Evolutionary conservation across 2,888 invertebrate species (phyloP).

Genomic region (Amorpha juglandis): DNA sequence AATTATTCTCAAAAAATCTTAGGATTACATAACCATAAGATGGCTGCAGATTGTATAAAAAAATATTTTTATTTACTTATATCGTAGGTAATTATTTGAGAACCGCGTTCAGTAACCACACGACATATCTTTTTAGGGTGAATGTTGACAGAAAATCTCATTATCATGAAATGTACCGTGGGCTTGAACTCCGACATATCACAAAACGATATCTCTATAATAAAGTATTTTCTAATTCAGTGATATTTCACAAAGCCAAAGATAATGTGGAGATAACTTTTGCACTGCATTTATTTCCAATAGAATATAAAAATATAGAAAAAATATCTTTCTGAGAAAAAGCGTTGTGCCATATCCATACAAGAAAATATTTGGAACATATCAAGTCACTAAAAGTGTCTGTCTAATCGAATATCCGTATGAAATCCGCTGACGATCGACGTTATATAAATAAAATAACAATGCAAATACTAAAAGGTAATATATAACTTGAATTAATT

Average conservation of each 20-base stretch:
- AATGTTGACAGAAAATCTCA: slow-evolving; percentile 48
- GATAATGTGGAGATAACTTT: slow-evolving; percentile 67
- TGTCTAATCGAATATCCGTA: slow-evolving; percentile 42
- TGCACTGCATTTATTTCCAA: slow-evolving; percentile 69
- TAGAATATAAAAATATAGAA: slow-evolving; percentile 45
- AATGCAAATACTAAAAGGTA: not conserved
- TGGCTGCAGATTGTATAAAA: slow-evolving; percentile 82
- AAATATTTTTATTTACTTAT: slow-evolving; percentile 77
- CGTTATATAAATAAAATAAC: not conserved
- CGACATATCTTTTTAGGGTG: slow-evolving; percentile 79
- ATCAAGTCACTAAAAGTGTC: slow-evolving; percentile 63
- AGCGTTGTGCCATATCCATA: slow-evolving; percentile 64
- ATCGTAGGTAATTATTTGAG: slow-evolving; percentile 73
- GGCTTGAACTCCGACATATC: slow-evolving; percentile 71
- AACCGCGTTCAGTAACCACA: slow-evolving; percentile 64
- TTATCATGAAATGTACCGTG: slow-evolving; percentile 50
- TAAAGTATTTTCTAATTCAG: slow-evolving; percentile 71
- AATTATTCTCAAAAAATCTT: slow-evolving; percentile 74
- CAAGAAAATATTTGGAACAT: slow-evolving; percentile 48
- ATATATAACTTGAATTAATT: not conserved
- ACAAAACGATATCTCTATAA: slow-evolving; percentile 66
- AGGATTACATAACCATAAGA: slow-evolving; percentile 80
- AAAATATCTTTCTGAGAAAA: slow-evolving; percentile 26
- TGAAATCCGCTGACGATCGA: slow-evolving; percentile 36
- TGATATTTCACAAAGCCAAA: slow-evolving; percentile 83